phyloP scores from a whole-genome alignment of 1,140 invertebrate genomes.

The Oscheius sp. region DNA sequence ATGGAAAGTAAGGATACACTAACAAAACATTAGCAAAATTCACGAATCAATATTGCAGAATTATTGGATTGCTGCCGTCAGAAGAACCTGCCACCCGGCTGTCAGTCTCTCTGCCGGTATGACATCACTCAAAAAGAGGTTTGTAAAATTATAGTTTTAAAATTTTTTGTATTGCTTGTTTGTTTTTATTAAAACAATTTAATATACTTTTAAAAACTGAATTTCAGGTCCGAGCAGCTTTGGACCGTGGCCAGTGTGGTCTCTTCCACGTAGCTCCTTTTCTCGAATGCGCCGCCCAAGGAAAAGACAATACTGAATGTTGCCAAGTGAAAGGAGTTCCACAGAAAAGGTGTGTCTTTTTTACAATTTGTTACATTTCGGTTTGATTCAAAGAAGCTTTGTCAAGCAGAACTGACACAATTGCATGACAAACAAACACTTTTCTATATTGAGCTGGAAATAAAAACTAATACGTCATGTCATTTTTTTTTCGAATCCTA shows the following conservation, averaged over 20 bases:
- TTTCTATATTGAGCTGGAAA: too few species aligned
- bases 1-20: too few species aligned
- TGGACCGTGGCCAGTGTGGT: slow-evolving; percentile 36
- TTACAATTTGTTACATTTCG: too few species aligned
- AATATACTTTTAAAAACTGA: too few species aligned
- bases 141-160: neutral
- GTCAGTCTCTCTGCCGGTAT: slow-evolving; percentile 37
- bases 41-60: neutral
- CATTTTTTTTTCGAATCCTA: too few species aligned
- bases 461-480: too few species aligned
- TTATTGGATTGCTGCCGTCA: slow-evolving; percentile 28
- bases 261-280: slow-evolving; percentile 34
- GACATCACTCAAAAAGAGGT: slow-evolving; percentile 37
- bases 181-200: too few species aligned
- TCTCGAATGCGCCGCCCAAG: slow-evolving; percentile 33
- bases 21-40: too few species aligned
- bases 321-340: slow-evolving; percentile 11
- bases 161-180: neutral
- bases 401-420: too few species aligned
- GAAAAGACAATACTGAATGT: slow-evolving; percentile 35
- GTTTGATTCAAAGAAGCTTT: too few species aligned
- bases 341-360: slow-evolving; percentile 26
- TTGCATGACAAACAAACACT: too few species aligned
- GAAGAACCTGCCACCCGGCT: slow-evolving; percentile 32
- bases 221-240: slow-evolving; percentile 29